phyloP scores from a whole-genome alignment of 2,797 vertebrate species.

The Sebastes umbrosus region DNA sequence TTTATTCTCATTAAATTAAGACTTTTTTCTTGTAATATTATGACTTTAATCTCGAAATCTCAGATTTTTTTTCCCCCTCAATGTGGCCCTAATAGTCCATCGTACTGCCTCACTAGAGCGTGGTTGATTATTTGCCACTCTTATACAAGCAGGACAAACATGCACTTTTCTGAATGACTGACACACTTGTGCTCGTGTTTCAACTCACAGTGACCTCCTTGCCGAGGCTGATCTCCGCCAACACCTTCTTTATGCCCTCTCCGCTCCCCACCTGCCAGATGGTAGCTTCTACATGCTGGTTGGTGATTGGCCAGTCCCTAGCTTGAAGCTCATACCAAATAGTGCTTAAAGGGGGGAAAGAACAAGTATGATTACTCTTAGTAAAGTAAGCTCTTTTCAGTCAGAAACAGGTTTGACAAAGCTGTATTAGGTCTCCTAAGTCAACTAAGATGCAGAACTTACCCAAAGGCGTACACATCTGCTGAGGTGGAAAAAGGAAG shows the following conservation, averaged over 20 bases:
- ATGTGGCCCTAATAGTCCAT: too few relatives aligned
- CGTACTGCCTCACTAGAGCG: not conserved
- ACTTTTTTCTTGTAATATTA: too few relatives aligned
- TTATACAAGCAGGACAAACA: not conserved
- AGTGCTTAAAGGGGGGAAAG: constrained; percentile 81
- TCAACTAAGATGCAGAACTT: constrained; percentile 20
- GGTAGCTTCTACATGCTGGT: constrained; percentile 92
- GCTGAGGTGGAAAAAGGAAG: constrained; percentile 96
- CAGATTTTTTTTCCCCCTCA: fast-evolving
- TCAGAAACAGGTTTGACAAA: not conserved
- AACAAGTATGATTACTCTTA: not conserved
- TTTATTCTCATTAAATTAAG: too few relatives aligned
- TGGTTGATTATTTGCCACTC: not conserved
- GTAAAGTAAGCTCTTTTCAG: not conserved
- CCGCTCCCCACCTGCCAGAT: constrained; percentile 99
- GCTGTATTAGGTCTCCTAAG: not conserved
- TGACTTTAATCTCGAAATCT: too few relatives aligned
- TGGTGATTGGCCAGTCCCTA: constrained; percentile 96
- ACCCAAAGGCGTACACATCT: constrained; percentile 98
- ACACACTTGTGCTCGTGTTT: not conserved
- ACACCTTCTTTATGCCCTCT: constrained; percentile 91
- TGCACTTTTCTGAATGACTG: not conserved
- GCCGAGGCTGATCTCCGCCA: constrained; percentile 90
- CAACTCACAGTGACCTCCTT: constrained; percentile 95
- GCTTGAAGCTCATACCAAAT: constrained; percentile 99